A percentile compares a stretch with the other conserved stretches of the same genome.
phyloP scores from a whole-genome alignment of 2,113 vertebrate species.

The Colaptes auratus region DNA sequence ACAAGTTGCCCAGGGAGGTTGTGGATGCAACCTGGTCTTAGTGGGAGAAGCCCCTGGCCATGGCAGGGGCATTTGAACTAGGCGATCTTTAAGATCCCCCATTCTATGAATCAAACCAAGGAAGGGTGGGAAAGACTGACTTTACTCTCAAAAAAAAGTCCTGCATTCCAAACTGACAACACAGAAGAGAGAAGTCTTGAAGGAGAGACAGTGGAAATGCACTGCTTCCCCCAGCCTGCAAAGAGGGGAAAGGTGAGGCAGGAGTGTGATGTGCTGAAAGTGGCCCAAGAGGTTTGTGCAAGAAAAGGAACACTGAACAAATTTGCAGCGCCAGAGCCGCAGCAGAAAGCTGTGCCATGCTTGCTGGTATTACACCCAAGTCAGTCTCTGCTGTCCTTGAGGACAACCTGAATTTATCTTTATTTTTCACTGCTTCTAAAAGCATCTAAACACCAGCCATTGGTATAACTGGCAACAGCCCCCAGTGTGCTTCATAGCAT shows the following conservation, averaged over 20 bases:
- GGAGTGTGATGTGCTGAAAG: background rate
- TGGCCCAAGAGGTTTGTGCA: background rate
- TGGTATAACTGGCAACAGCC: background rate
- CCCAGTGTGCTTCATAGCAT: background rate
- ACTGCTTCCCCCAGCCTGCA: background rate
- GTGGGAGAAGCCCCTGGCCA: too few relatives aligned
- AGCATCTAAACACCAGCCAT: background rate
- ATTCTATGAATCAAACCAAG: too few relatives aligned
- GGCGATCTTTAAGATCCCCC: too few relatives aligned
- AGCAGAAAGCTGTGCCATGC: background rate
- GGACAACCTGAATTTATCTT: background rate
- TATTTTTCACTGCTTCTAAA: background rate
- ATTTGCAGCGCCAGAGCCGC: background rate
- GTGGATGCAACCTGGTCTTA: too few relatives aligned
- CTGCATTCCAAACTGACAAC: background rate
- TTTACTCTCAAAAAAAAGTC: background rate
- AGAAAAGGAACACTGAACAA: background rate
- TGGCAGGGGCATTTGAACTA: too few relatives aligned
- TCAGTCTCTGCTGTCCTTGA: background rate
- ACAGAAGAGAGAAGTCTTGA: background rate
- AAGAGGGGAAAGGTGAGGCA: background rate
- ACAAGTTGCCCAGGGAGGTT: too few relatives aligned
- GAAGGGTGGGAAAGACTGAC: background rate
- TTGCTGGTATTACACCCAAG: background rate
- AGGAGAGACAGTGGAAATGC: background rate